These are phyloP conservation scores for Neuroterus valhalla DNA, from an alignment of 1,140 invertebrate species.

Conservation along the genomic window DNA sequence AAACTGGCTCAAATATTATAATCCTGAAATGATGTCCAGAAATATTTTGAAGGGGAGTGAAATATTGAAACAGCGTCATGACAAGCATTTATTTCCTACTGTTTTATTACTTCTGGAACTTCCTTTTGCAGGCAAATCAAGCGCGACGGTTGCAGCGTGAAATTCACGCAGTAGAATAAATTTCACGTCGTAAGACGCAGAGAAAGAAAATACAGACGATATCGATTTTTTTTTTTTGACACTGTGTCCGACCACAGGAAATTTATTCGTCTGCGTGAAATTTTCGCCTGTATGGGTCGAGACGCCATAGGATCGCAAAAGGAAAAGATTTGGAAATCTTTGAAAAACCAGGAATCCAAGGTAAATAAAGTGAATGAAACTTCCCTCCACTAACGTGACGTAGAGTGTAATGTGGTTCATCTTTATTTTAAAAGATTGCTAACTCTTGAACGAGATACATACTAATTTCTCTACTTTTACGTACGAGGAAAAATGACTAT, in stretches of 20 bases:
- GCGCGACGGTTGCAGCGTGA: not conserved
- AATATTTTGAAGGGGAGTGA: not conserved
- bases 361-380: not conserved
- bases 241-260: slow-evolving; percentile 8
- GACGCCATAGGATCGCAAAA: not conserved
- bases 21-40: no score
- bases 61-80: not conserved
- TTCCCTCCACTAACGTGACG: not conserved
- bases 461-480: slow-evolving; percentile 5
- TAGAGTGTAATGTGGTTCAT: slow-evolving; percentile 1
- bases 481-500: no score
- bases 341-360: not conserved
- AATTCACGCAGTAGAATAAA: not conserved
- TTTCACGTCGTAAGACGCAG: not conserved
- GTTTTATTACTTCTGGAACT: slow-evolving; percentile 1
- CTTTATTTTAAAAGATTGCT: not conserved
- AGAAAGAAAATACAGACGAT: not conserved
- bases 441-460: not conserved
- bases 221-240: slow-evolving; percentile 11
- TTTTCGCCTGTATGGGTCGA: slow-evolving; percentile 14
- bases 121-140: not conserved
- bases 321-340: not conserved
- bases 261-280: slow-evolving; percentile 25
- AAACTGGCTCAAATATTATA: no score
- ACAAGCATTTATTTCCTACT: not conserved